Evolutionary conservation across 2,113 vertebrate species (phyloP).

Genomic region (Plecturocebus donacophilus): DNA sequence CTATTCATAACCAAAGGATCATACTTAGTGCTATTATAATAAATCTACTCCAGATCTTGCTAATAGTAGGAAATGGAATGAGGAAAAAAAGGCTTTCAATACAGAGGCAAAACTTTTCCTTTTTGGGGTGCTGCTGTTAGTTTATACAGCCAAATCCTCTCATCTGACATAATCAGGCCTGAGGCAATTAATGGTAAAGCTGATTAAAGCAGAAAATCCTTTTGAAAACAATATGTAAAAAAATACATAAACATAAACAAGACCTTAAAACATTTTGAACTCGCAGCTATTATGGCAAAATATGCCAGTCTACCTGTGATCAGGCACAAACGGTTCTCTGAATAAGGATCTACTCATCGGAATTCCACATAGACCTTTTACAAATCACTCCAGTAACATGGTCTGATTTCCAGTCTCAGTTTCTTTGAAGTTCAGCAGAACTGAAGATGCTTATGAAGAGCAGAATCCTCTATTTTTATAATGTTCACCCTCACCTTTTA

Average conservation of each 20-base stretch:
- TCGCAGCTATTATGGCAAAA: neutral
- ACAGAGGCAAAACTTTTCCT: neutral
- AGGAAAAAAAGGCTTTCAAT: neutral
- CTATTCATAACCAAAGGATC: conserved; percentile 12
- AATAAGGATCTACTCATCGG: neutral
- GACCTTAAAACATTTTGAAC: neutral
- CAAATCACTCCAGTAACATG: neutral
- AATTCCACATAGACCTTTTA: neutral
- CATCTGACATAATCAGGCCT: neutral
- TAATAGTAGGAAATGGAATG: neutral
- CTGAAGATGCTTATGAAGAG: neutral
- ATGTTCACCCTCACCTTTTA: neutral
- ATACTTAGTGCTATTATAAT: neutral
- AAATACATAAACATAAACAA: neutral
- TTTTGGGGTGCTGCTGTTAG: neutral
- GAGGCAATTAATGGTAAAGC: neutral
- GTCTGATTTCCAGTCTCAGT: neutral
- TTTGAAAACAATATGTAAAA: neutral
- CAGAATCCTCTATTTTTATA: neutral
- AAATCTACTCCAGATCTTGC: conserved; percentile 26
- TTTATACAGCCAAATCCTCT: neutral
- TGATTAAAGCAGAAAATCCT: neutral
- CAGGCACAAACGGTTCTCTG: neutral
- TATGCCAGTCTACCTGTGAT: neutral
- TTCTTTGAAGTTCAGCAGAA: conserved; percentile 7